These are phyloP conservation scores for Lasius fuliginosus DNA, from an alignment of 2,888 invertebrate species.

Conservation along the genomic window DNA sequence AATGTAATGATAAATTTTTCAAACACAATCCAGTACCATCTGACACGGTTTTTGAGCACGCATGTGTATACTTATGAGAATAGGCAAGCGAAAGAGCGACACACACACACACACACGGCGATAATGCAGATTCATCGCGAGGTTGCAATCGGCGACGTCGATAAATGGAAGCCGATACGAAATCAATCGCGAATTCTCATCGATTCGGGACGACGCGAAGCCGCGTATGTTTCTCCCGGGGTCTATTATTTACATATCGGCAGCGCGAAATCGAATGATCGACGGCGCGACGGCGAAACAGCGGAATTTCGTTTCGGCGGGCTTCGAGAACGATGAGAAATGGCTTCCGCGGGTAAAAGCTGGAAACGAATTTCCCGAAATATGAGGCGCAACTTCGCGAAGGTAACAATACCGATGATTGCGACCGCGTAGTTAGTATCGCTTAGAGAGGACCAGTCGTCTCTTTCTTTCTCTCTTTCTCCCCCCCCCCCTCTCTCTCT, in stretches of 20 bases:
- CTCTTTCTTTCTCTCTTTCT: too few species aligned
- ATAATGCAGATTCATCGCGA: slow-evolving; percentile 44
- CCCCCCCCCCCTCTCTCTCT: neutral
- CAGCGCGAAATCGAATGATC: slow-evolving; percentile 52
- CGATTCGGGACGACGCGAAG: slow-evolving; percentile 31
- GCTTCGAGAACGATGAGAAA: slow-evolving; percentile 33
- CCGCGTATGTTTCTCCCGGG: slow-evolving; percentile 8
- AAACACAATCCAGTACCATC: neutral
- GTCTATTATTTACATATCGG: slow-evolving; percentile 54
- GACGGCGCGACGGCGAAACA: slow-evolving; percentile 44
- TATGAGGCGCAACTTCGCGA: slow-evolving; percentile 14
- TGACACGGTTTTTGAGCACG: neutral
- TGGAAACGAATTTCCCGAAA: slow-evolving; percentile 47
- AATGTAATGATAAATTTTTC: neutral
- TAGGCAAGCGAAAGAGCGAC: neutral
- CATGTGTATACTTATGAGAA: neutral
- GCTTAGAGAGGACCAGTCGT: neutral
- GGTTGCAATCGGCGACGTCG: slow-evolving; percentile 24
- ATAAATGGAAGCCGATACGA: slow-evolving; percentile 47
- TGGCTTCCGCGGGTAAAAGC: slow-evolving; percentile 42
- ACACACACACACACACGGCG: neutral
- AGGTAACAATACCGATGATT: slow-evolving; percentile 41
- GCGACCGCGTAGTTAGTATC: slow-evolving; percentile 37
- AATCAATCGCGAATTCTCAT: slow-evolving; percentile 51
- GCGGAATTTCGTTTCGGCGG: slow-evolving; percentile 45